phyloP scores from a whole-genome alignment of 1,140 invertebrate genomes.

The Bombus breviceps region DNA sequence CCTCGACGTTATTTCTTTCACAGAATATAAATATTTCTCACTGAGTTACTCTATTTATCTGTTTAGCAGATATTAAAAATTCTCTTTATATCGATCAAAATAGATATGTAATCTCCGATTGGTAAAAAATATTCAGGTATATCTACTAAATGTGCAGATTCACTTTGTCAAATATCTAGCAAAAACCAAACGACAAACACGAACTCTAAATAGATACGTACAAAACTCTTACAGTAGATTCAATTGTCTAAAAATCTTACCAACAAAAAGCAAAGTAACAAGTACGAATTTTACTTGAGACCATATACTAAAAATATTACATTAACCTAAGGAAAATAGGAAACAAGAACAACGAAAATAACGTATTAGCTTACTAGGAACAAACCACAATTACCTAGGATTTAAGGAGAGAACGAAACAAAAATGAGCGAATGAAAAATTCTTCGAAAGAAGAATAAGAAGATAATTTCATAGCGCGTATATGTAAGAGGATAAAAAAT shows the following conservation, averaged over 20 bases:
- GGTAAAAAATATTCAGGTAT: not conserved
- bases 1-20: conserved; percentile 39
- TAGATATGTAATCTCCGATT: too few species aligned
- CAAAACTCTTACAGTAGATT: not conserved
- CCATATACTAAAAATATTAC: not conserved
- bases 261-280: not conserved
- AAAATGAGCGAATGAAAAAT: not conserved
- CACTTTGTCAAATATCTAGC: not conserved
- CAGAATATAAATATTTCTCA: not conserved
- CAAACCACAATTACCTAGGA: not conserved
- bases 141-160: not conserved
- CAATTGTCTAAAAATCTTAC: not conserved
- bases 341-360: too few species aligned
- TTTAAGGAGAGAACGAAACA: not conserved
- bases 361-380: not conserved
- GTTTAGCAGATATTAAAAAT: not conserved
- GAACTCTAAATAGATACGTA: not conserved
- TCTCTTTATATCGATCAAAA: not conserved
- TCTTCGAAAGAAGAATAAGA: not conserved
- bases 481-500: not conserved
- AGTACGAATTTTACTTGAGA: not conserved
- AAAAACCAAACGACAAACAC: not conserved
- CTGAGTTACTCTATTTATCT: too few species aligned
- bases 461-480: not conserved
- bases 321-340: not conserved